These are phyloP conservation scores for Drosophila triauraria DNA, from an alignment of 1,140 invertebrate species.

Conservation along the genomic window DNA sequence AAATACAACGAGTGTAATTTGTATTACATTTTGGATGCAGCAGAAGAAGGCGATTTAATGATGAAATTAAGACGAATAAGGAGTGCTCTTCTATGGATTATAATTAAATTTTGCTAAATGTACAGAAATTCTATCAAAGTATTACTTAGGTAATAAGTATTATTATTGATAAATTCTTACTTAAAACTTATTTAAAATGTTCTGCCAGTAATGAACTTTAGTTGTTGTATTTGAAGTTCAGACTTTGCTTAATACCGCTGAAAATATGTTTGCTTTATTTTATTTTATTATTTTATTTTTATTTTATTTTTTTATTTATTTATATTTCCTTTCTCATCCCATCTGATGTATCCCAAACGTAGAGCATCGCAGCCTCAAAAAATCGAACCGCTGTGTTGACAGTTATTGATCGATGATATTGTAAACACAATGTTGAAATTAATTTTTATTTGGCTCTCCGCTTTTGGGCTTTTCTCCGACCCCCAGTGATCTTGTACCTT, in stretches of 20 bases:
- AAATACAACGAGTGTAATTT: constrained; percentile 48
- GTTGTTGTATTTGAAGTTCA: too few relatives aligned
- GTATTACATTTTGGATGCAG: constrained; percentile 72
- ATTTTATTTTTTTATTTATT: too few relatives aligned
- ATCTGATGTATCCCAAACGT: constrained; percentile 2
- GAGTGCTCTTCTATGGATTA: neutral
- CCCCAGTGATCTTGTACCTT: constrained; percentile 48
- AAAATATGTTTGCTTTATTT: too few relatives aligned
- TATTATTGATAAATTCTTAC: too few relatives aligned
- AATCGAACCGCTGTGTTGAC: constrained; percentile 65
- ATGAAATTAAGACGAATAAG: neutral
- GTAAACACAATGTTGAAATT: constrained; percentile 76
- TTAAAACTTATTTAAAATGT: neutral
- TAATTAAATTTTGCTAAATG: neutral
- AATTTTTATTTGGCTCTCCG: constrained; percentile 68
- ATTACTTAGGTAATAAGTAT: neutral
- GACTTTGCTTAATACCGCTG: too few relatives aligned
- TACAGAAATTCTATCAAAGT: neutral
- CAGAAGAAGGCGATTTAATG: neutral
- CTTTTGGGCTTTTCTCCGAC: constrained; percentile 22
- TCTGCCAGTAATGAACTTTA: too few relatives aligned
- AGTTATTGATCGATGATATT: constrained; percentile 82
- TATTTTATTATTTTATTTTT: too few relatives aligned
- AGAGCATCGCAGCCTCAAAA: constrained; percentile 11
- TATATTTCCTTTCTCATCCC: neutral